These are phyloP conservation scores for Corythornis madagascariensis DNA, from an alignment of 2,113 vertebrate genomes.

Conservation along the genomic window DNA sequence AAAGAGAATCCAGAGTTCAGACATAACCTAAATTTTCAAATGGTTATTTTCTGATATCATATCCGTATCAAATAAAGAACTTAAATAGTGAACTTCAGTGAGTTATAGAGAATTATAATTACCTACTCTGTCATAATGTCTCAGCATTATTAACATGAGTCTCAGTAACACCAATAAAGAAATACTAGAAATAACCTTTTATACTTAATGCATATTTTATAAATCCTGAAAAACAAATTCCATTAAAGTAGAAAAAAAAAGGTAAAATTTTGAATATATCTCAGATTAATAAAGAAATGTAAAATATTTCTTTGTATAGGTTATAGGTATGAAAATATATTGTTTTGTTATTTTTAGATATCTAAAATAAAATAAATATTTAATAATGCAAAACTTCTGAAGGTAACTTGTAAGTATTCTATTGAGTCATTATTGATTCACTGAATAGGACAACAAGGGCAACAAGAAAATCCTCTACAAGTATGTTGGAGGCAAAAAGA, in stretches of 20 bases:
- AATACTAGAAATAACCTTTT: not conserved
- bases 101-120: not conserved
- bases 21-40: not conserved
- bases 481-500: too few species aligned
- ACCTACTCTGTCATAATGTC: not conserved
- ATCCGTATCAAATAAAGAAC: fast-evolving
- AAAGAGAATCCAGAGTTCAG: not conserved
- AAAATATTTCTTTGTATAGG: not conserved
- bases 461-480: too few species aligned
- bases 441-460: not conserved
- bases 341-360: not conserved
- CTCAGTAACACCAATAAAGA: not conserved
- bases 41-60: not conserved
- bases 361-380: not conserved
- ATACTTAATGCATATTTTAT: not conserved
- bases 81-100: not conserved
- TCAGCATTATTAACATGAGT: not conserved
- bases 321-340: not conserved
- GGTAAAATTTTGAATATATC: not conserved
- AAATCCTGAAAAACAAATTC: not conserved
- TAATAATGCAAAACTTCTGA: not conserved
- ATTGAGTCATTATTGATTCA: not conserved
- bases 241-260: not conserved
- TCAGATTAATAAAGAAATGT: not conserved
- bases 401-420: not conserved